Conservation (phyloP, 2,113 vertebrate species). For the Perca fluviatilis region DNA sequence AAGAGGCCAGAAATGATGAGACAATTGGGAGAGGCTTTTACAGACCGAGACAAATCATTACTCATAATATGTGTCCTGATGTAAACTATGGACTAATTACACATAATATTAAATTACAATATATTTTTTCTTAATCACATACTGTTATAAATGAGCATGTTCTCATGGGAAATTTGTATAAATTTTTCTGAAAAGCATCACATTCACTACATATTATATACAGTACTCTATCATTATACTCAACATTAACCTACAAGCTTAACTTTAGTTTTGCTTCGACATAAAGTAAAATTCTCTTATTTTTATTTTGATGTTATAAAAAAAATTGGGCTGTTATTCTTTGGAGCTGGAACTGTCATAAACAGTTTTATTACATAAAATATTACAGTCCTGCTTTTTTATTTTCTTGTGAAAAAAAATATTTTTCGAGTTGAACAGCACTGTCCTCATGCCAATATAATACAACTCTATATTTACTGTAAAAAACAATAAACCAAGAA, state of each 20-base stretch:
- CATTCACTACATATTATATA: not conserved
- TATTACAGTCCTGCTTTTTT: not conserved
- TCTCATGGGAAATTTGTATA: not conserved
- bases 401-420: too few relatives aligned
- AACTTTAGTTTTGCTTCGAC: too few relatives aligned
- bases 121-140: too few relatives aligned
- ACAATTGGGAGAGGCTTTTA: conserved; percentile 11
- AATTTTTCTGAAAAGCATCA: not conserved
- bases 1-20: conserved; percentile 22
- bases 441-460: not conserved
- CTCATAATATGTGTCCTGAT: not conserved
- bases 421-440: not conserved
- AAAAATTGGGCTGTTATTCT: too few relatives aligned
- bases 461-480: not conserved
- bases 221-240: not conserved
- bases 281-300: too few relatives aligned
- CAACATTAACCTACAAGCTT: not conserved
- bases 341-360: not conserved
- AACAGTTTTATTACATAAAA: not conserved
- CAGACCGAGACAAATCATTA: not conserved
- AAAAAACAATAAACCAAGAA: conserved; percentile 5
- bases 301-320: too few relatives aligned
- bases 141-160: not conserved
- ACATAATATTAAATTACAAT: too few relatives aligned
- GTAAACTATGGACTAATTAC: not conserved